Conservation (phyloP, 2,888 invertebrate species). For the Ametastegia equiseti region DNA sequence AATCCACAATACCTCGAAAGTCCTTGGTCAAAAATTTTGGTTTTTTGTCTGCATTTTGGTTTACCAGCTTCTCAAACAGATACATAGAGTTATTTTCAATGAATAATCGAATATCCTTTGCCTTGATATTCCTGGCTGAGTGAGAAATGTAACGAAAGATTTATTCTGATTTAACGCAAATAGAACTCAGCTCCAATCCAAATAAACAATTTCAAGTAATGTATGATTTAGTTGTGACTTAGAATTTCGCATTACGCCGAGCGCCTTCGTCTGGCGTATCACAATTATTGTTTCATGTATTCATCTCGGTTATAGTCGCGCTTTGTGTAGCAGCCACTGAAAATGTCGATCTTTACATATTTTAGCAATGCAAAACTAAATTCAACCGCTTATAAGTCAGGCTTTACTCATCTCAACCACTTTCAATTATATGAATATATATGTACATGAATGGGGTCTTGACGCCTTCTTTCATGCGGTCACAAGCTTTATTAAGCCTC, state of each 20-base stretch:
- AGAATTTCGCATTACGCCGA: neutral
- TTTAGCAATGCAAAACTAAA: slow-evolving; percentile 34
- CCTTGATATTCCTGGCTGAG: neutral
- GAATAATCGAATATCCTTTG: neutral
- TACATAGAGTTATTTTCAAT: neutral
- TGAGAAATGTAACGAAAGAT: neutral
- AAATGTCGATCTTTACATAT: slow-evolving; percentile 18
- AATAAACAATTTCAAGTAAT: neutral
- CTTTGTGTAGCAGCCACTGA: neutral
- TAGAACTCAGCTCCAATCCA: neutral
- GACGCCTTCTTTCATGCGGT: neutral
- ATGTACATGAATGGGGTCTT: neutral
- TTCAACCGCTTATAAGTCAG: slow-evolving; percentile 25
- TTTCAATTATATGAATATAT: slow-evolving; percentile 1
- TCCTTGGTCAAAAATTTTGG: too few relatives aligned
- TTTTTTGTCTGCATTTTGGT: too few relatives aligned
- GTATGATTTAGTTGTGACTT: neutral
- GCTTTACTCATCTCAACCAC: slow-evolving; percentile 10
- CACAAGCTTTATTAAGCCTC: neutral
- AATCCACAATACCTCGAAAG: too few relatives aligned
- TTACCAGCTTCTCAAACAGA: neutral
- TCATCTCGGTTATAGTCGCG: neutral
- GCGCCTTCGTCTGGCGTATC: neutral
- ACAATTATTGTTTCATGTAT: neutral
- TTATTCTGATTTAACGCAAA: neutral